Evolutionary conservation across 2,113 vertebrate species (phyloP), one percentile per base, ranked within the genome.

Genomic region (Salvelinus fontinalis): DNA sequence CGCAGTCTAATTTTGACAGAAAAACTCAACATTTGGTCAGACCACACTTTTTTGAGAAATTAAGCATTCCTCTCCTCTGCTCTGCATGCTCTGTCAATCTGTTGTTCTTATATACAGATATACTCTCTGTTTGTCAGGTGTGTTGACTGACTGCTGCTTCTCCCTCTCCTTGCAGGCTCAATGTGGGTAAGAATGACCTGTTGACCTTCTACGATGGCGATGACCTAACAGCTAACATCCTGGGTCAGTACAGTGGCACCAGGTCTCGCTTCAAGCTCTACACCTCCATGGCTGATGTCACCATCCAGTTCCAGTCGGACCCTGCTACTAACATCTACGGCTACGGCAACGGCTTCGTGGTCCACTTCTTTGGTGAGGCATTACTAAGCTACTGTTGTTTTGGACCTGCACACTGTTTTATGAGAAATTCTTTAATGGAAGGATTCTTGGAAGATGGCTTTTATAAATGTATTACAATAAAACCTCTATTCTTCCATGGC

Each of bases 121-220:
- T 62, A n/a, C 18, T 16, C 54, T 57, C 54, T 20, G 59, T 66
- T 66, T 34, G 16, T 5, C 67, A 18, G 31, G 6, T 18, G 13
- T 68, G 29, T 68, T 18, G 8, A 68, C 27, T 57, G 1, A 22
- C 48, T 29, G 44, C 0, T 2, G 0, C 16, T 59, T 68, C 22
- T 2, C 67, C 20, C 2, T 76, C 60, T 12, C 76, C 13, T 82
- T 82, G 9, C 82, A 99, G 98, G 77, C 92, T 99, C 80, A 92
- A 93, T 74, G 83, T 99, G 69, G 96, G 97, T 39, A 91, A 93
- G 2, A 98, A 95, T 2, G 98, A 99, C 7, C 77, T 96, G 26
- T 90, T 99, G 83, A 98, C 98, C 29, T 97, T 99, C 93, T 99
- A 97, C 0, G 98, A 99, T 0, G 97, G 98, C 0, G 98, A 99